Conservation (phyloP, 2,797 vertebrate species). For the Denticeps clupeoides region DNA sequence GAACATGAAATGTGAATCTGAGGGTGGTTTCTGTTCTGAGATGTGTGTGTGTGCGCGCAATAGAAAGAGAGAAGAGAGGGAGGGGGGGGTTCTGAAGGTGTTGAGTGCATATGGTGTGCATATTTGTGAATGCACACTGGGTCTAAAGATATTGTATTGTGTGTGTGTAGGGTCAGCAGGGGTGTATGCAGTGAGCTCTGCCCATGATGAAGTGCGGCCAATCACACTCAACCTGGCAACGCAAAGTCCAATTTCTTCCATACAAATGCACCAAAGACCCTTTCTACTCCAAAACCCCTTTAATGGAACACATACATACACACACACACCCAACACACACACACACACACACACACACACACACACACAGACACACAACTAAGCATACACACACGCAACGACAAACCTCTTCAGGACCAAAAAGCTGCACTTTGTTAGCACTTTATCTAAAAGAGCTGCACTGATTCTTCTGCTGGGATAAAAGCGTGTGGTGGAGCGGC, state of each 20-base stretch:
- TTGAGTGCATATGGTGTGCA: too few relatives aligned
- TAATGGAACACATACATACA: slow-evolving; percentile 1
- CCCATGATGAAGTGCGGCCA: slow-evolving; percentile 40
- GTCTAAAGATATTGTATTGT: not conserved
- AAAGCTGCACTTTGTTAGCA: slow-evolving; percentile 38
- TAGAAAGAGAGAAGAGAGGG: too few relatives aligned
- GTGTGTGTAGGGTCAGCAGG: slow-evolving; percentile 20
- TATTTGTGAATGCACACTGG: not conserved
- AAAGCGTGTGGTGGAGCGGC: too few relatives aligned
- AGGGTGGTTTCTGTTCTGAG: too few relatives aligned
- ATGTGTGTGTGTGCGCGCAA: too few relatives aligned
- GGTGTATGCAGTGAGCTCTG: slow-evolving; percentile 39
- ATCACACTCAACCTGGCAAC: slow-evolving; percentile 40
- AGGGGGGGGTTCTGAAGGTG: too few relatives aligned
- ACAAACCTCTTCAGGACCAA: slow-evolving; percentile 19
- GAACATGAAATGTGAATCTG: slow-evolving; percentile 33
- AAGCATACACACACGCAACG: slow-evolving; percentile 14
- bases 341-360: not conserved
- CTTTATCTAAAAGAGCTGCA: slow-evolving; percentile 42
- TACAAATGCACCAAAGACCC: slow-evolving; percentile 17
- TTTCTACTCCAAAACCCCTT: slow-evolving; percentile 8
- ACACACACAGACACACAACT: not conserved
- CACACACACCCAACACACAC: not conserved
- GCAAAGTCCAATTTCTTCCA: slow-evolving; percentile 17
- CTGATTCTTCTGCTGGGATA: slow-evolving; percentile 36